Evolutionary conservation across 1,140 invertebrate genomes (phyloP).

Genomic region (Subanguina moxae): DNA sequence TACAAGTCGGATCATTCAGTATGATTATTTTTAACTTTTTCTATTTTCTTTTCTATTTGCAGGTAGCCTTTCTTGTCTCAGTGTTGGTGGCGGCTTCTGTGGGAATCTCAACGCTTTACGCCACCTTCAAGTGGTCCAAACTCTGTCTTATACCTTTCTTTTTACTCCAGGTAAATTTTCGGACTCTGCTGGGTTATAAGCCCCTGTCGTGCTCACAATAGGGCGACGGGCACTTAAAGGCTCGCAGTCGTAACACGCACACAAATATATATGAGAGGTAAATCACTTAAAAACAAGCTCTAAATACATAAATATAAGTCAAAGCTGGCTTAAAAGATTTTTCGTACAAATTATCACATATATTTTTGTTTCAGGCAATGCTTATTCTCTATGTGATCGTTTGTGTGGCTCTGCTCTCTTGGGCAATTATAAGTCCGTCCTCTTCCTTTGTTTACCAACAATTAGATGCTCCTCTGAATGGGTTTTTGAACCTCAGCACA

Average conservation of each 20-base stretch:
- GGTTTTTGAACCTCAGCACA: slow-evolving; percentile 7
- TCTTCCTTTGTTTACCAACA: slow-evolving; percentile 22
- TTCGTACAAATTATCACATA: background rate
- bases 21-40: background rate
- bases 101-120: slow-evolving; percentile 39
- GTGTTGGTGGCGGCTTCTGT: slow-evolving; percentile 36
- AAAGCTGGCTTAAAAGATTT: too few relatives aligned
- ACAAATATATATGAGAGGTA: too few relatives aligned
- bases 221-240: too few relatives aligned
- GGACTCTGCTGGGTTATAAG: too few relatives aligned
- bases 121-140: slow-evolving; percentile 40
- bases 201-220: too few relatives aligned
- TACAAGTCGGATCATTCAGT: slow-evolving; percentile 43
- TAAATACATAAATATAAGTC: too few relatives aligned
- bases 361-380: slow-evolving; percentile 28
- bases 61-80: slow-evolving; percentile 36
- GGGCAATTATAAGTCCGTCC: slow-evolving; percentile 16
- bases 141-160: slow-evolving; percentile 45
- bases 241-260: too few relatives aligned
- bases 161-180: slow-evolving; percentile 36
- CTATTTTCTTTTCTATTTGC: too few relatives aligned
- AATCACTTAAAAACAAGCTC: too few relatives aligned
- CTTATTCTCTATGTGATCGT: slow-evolving; percentile 34
- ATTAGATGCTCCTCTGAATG: slow-evolving; percentile 16
- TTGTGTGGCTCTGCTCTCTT: slow-evolving; percentile 25